phyloP scores from a whole-genome alignment of 64 coral and sea anemone species.

The Montipora cactus region DNA sequence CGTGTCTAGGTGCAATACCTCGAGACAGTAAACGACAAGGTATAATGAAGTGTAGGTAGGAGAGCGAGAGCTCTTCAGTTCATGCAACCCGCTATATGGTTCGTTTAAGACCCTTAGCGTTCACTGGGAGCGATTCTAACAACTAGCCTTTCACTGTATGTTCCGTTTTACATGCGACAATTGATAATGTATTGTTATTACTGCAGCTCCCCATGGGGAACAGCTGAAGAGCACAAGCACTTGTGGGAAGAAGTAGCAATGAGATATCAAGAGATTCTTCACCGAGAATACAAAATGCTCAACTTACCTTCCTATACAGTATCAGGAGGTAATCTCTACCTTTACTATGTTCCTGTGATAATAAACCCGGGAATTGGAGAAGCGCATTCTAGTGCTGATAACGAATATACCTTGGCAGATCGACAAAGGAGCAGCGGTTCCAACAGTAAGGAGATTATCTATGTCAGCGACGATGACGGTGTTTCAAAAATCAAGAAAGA shows the following conservation, averaged over 20 bases:
- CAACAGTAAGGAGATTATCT: background rate
- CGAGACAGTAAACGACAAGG: too few species aligned
- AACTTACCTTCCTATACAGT: slow-evolving; percentile 28
- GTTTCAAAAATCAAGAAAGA: slow-evolving; percentile 15
- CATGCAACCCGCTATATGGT: too few species aligned
- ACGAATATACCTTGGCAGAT: background rate
- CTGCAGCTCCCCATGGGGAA: background rate
- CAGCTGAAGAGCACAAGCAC: background rate
- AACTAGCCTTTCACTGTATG: too few species aligned
- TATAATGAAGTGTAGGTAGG: too few species aligned
- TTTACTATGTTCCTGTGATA: slow-evolving; percentile 52
- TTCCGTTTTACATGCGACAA: too few species aligned
- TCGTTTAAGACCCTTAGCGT: too few species aligned
- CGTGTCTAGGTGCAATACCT: too few species aligned
- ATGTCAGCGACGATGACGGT: background rate
- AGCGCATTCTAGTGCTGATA: background rate
- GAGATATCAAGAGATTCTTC: slow-evolving; percentile 42
- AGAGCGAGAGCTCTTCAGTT: too few species aligned
- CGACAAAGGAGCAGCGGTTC: background rate
- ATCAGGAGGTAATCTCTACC: slow-evolving; percentile 8
- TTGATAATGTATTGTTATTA: background rate
- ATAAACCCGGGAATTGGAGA: background rate
- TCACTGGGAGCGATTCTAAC: too few species aligned
- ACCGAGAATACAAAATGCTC: slow-evolving; percentile 40
- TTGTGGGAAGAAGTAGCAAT: slow-evolving; percentile 26